A percentile compares a stretch with the other conserved stretches of the same genome.
Evolutionary conservation across 2,888 invertebrate genomes (phyloP).

Genomic region (Bugulina stolonifera): DNA sequence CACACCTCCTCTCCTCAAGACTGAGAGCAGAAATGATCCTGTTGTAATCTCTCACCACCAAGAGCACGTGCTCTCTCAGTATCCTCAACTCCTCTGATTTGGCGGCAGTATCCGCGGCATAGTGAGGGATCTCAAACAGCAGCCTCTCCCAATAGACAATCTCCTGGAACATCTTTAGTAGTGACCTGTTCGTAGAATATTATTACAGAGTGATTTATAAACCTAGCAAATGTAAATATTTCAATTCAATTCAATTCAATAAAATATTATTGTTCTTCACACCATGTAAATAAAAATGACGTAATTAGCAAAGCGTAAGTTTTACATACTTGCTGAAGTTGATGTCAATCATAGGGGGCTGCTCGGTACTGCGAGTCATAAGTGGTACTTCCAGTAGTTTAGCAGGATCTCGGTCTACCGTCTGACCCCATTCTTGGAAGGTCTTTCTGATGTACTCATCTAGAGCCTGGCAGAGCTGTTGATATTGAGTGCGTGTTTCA

Average conservation of each 20-base stretch:
- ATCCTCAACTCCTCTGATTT: slow-evolving; percentile 48
- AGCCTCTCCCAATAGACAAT: slow-evolving; percentile 69
- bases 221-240: no score
- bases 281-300: no score
- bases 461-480: slow-evolving; percentile 52
- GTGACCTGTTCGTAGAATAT: no score
- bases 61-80: slow-evolving; percentile 50
- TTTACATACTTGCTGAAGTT: slow-evolving; percentile 67
- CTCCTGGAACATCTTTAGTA: slow-evolving; percentile 68
- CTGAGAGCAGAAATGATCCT: slow-evolving; percentile 68
- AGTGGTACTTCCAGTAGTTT: slow-evolving; percentile 62
- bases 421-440: slow-evolving; percentile 55
- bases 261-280: no score
- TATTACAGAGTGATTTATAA: no score
- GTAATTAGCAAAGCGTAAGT: no score
- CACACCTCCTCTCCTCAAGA: slow-evolving; percentile 64
- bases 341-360: slow-evolving; percentile 60
- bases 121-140: slow-evolving; percentile 64
- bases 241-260: no score
- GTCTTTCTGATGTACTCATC: slow-evolving; percentile 56
- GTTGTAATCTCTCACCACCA: slow-evolving; percentile 54
- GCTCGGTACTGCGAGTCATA: slow-evolving; percentile 65
- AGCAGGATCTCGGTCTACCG: slow-evolving; percentile 51
- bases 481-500: slow-evolving; percentile 66
- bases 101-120: slow-evolving; percentile 62